A percentile compares a stretch with the other conserved stretches of the same genome.
phyloP scores from a whole-genome alignment of 1,140 invertebrate species.

The Cydia strobilella region DNA sequence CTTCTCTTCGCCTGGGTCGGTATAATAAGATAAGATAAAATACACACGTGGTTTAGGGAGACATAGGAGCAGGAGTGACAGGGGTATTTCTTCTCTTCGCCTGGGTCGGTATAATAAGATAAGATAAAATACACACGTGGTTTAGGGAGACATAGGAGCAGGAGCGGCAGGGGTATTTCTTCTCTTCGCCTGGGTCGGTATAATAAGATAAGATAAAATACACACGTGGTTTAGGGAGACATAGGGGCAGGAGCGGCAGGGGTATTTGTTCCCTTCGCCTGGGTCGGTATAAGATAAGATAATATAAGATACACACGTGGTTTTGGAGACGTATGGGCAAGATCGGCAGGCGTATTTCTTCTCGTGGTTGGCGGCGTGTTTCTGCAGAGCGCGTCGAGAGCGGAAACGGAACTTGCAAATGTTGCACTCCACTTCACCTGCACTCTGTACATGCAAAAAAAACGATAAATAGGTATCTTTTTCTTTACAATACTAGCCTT shows the following conservation, averaged over 20 bases:
- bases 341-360: slow-evolving; percentile 70
- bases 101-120: too few relatives aligned
- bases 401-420: slow-evolving; percentile 69
- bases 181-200: too few relatives aligned
- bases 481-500: too few relatives aligned
- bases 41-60: slow-evolving; percentile 64
- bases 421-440: slow-evolving; percentile 59
- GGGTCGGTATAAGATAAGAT: background rate
- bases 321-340: slow-evolving; percentile 63
- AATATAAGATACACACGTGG: slow-evolving; percentile 52
- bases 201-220: slow-evolving; percentile 24
- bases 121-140: slow-evolving; percentile 51
- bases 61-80: slow-evolving; percentile 66
- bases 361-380: slow-evolving; percentile 63
- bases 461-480: too few relatives aligned
- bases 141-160: slow-evolving; percentile 64
- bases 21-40: background rate
- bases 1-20: too few relatives aligned
- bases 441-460: slow-evolving; percentile 45
- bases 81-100: slow-evolving; percentile 68
- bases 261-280: too few relatives aligned
- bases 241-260: too few relatives aligned
- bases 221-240: slow-evolving; percentile 65
- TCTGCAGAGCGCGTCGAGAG: slow-evolving; percentile 53
- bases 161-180: slow-evolving; percentile 67